Evolutionary conservation across 1,140 invertebrate genomes (phyloP).

Genomic region (Drosophila sturtevanti): DNA sequence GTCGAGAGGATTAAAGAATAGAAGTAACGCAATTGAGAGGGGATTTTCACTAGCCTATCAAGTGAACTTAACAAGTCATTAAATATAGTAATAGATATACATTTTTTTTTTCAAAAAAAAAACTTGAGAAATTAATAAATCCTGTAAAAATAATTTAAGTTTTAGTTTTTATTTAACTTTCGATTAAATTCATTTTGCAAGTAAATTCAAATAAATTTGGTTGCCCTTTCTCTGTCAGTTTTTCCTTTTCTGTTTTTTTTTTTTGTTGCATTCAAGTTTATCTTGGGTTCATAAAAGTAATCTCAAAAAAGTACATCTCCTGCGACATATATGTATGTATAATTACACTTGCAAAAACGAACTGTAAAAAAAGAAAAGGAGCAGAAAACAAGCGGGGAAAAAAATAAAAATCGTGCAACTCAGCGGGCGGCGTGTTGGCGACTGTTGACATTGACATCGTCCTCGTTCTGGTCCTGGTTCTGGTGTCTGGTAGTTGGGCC

Average conservation of each 20-base stretch:
- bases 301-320: conserved; percentile 45
- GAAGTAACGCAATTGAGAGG: conserved; percentile 27
- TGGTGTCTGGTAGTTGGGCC: conserved; percentile 35
- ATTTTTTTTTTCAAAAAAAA: too few relatives aligned
- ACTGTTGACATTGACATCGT: conserved; percentile 49
- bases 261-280: conserved; percentile 22
- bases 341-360: conserved; percentile 76
- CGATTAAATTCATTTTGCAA: neutral
- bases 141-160: too few relatives aligned
- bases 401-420: conserved; percentile 16
- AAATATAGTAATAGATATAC: neutral
- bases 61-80: conserved; percentile 7
- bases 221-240: neutral
- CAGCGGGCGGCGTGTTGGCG: neutral
- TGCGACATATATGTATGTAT: conserved; percentile 43
- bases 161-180: neutral
- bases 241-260: neutral
- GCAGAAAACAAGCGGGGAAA: conserved; percentile 20
- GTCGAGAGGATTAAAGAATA: conserved; percentile 38
- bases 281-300: conserved; percentile 62
- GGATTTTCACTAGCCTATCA: conserved; percentile 29
- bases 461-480: conserved; percentile 12
- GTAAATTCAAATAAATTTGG: conserved; percentile 30
- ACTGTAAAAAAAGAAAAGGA: conserved; percentile 41
- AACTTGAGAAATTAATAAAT: too few relatives aligned